A percentile compares a stretch with the other conserved stretches of the same genome.
Conservation (phyloP, 2,888 invertebrate species). For the Pammene fasciana region DNA sequence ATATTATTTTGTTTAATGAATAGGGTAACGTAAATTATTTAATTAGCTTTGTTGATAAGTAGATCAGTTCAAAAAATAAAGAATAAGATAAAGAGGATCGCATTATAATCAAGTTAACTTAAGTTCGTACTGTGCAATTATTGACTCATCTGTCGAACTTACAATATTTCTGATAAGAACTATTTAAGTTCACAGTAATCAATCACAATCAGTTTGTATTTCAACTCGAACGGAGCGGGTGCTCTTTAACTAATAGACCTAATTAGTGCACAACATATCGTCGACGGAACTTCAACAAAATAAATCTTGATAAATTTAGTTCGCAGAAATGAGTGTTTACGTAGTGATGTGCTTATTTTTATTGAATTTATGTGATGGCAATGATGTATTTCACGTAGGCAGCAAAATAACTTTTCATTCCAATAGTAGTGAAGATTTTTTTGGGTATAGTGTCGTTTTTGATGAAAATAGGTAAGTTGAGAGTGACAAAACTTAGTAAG, state of each 20-base stretch:
- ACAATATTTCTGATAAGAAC: not conserved
- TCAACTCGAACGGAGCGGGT: constrained; percentile 5
- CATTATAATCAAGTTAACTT: not conserved
- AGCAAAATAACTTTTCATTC: constrained; percentile 60
- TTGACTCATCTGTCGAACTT: constrained; percentile 11
- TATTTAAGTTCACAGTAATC: constrained; percentile 1
- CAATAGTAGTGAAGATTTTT: constrained; percentile 55
- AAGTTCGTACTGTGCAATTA: not conserved
- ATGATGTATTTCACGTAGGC: constrained; percentile 62
- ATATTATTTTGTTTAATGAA: too few relatives aligned
- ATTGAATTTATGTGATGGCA: constrained; percentile 32
- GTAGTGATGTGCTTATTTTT: constrained; percentile 14
- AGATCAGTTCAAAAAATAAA: too few relatives aligned
- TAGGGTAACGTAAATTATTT: too few relatives aligned
- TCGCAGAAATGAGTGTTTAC: constrained; percentile 2
- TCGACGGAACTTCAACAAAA: not conserved
- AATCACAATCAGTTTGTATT: constrained; percentile 16
- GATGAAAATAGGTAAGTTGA: constrained; percentile 57
- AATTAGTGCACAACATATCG: not conserved
- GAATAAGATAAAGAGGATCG: not conserved
- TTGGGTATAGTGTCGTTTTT: constrained; percentile 65
- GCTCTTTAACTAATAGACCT: not conserved
- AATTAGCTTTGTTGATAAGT: too few relatives aligned
- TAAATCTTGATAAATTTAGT: not conserved
- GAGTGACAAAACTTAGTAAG: not conserved